A percentile compares a stretch with the other conserved stretches of the same genome.
Conservation (phyloP, 1,140 invertebrate genomes). For the Zaprionus camerounensis region DNA sequence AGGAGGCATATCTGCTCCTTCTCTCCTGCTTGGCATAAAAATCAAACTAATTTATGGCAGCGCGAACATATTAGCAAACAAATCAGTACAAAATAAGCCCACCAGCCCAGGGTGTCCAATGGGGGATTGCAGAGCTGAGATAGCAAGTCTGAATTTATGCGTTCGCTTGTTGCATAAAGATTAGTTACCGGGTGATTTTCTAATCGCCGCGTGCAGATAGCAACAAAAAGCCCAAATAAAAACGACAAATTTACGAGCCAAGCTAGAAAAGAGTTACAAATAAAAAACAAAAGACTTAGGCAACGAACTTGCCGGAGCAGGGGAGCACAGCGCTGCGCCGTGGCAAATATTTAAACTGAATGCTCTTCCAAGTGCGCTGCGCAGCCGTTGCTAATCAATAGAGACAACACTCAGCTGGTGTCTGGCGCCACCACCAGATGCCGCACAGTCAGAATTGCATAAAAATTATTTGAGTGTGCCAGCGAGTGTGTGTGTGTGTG, state of each 20-base stretch:
- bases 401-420: slow-evolving; percentile 59
- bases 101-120: slow-evolving; percentile 28
- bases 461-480: slow-evolving; percentile 40
- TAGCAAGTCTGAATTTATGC: slow-evolving; percentile 67
- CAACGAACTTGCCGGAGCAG: slow-evolving; percentile 48
- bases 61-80: slow-evolving; percentile 81
- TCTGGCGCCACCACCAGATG: slow-evolving; percentile 64
- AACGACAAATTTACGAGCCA: slow-evolving; percentile 67
- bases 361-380: slow-evolving; percentile 17
- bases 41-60: slow-evolving; percentile 83
- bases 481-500: slow-evolving; percentile 18
- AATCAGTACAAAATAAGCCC: slow-evolving; percentile 82
- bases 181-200: slow-evolving; percentile 75
- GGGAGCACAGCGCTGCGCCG: background rate
- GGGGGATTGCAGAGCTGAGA: slow-evolving; percentile 15
- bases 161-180: slow-evolving; percentile 74
- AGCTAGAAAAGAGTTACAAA: background rate
- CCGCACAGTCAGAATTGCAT: slow-evolving; percentile 71
- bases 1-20: background rate
- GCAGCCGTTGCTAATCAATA: slow-evolving; percentile 68
- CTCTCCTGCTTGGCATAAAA: slow-evolving; percentile 50
- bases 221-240: slow-evolving; percentile 76
- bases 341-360: slow-evolving; percentile 64
- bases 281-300: slow-evolving; percentile 55
- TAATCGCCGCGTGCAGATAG: slow-evolving; percentile 66